Conservation (phyloP, 2,797 vertebrate genomes). For the Rhynchonycteris naso region DNA sequence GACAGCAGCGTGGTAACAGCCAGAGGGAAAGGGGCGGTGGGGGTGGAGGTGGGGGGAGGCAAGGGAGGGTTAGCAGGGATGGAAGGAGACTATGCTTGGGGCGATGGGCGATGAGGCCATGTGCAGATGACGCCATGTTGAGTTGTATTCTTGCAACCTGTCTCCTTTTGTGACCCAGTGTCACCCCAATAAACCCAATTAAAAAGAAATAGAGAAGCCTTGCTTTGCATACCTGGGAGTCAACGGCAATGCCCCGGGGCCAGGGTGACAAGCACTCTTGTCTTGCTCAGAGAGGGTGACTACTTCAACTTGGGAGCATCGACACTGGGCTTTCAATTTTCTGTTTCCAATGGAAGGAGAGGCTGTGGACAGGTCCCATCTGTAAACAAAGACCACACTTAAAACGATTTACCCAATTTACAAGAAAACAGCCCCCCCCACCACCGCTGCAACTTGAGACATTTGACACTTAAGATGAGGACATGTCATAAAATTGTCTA, state of each 20-base stretch:
- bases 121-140: neutral
- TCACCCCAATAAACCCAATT: neutral
- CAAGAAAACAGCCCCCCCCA: neutral
- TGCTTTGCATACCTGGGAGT: rapidly evolving
- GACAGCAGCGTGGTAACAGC: neutral
- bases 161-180: neutral
- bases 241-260: rapidly evolving
- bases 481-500: neutral
- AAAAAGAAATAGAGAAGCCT: neutral
- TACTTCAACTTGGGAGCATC: neutral
- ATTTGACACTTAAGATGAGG: neutral
- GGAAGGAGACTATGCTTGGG: neutral
- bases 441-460: neutral
- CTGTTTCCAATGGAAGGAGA: neutral
- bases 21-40: neutral
- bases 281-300: neutral
- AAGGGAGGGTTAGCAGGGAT: neutral
- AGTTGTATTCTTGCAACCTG: neutral
- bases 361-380: neutral
- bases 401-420: neutral
- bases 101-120: rapidly evolving
- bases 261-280: neutral
- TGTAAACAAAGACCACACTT: neutral
- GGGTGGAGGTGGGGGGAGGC: neutral
- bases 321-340: neutral